Conservation (phyloP, 2,797 vertebrate genomes). For the Morelia viridis region DNA sequence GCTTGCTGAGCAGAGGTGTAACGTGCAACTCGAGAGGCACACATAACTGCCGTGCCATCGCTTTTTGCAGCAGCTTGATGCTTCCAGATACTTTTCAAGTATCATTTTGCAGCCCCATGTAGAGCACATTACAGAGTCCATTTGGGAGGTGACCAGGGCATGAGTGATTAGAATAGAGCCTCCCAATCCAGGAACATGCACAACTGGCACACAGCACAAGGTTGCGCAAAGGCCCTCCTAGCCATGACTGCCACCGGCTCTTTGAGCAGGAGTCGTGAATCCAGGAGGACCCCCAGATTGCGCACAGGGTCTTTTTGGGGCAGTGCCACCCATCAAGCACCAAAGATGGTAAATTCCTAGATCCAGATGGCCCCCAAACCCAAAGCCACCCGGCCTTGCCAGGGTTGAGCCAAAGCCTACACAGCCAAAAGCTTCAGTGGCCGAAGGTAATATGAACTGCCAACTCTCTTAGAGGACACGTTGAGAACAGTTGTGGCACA, state of each 20-base stretch:
- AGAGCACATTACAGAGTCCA: background rate
- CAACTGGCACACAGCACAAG: background rate
- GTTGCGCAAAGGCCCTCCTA: background rate
- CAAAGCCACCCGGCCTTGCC: background rate
- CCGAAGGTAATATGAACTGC: background rate
- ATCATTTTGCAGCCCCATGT: background rate
- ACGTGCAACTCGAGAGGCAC: background rate
- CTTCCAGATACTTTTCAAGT: background rate
- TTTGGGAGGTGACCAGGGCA: background rate
- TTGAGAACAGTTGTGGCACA: background rate
- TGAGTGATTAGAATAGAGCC: background rate
- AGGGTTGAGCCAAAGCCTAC: background rate
- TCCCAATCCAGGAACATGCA: background rate
- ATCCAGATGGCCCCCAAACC: background rate
- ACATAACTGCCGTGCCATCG: background rate
- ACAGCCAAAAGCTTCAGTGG: background rate
- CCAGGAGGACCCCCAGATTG: background rate
- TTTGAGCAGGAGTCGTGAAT: background rate
- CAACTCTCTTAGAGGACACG: background rate
- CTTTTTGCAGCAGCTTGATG: background rate
- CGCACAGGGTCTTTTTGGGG: background rate
- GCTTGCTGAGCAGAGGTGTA: background rate
- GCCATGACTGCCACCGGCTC: background rate
- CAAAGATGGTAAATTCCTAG: background rate
- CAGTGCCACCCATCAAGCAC: background rate